phyloP scores from a whole-genome alignment of 2,113 vertebrate species.

The Cebidichthys violaceus region DNA sequence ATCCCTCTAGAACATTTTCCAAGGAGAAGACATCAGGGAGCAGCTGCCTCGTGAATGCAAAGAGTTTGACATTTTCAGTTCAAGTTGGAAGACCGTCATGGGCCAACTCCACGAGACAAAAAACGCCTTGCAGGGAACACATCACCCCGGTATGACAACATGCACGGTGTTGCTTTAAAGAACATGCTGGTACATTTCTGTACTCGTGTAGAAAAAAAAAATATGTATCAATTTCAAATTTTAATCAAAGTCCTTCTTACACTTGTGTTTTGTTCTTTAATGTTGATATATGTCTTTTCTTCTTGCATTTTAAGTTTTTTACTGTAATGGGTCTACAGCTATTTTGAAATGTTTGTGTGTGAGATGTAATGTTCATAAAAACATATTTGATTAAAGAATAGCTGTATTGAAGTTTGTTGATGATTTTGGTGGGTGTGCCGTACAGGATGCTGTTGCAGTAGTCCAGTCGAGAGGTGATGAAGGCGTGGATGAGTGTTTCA shows the following conservation, averaged over 20 bases:
- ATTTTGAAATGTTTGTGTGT: neutral
- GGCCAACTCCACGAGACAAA: slow-evolving; percentile 80
- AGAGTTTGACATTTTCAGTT: slow-evolving; percentile 86
- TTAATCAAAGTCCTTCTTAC: neutral
- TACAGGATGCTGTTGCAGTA: too few relatives aligned
- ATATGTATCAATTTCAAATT: too few relatives aligned
- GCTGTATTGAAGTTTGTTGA: too few relatives aligned
- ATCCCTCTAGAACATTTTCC: slow-evolving; percentile 88
- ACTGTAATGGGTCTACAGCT: neutral
- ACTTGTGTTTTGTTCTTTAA: neutral
- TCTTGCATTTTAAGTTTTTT: neutral
- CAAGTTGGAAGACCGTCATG: slow-evolving; percentile 88
- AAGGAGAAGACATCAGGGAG: slow-evolving; percentile 90
- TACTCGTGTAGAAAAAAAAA: neutral
- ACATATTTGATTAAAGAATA: too few relatives aligned
- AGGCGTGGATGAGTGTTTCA: too few relatives aligned
- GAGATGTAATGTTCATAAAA: neutral
- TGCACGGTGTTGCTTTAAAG: neutral
- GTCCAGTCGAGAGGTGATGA: too few relatives aligned
- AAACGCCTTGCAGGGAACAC: slow-evolving; percentile 88
- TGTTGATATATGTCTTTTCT: neutral
- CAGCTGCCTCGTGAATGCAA: slow-evolving; percentile 87
- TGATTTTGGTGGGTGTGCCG: too few relatives aligned
- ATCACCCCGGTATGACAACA: slow-evolving; percentile 83
- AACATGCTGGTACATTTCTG: neutral